Evolutionary conservation across 2,797 vertebrate species (phyloP).

Genomic region (Schizopygopsis malacanthus): DNA sequence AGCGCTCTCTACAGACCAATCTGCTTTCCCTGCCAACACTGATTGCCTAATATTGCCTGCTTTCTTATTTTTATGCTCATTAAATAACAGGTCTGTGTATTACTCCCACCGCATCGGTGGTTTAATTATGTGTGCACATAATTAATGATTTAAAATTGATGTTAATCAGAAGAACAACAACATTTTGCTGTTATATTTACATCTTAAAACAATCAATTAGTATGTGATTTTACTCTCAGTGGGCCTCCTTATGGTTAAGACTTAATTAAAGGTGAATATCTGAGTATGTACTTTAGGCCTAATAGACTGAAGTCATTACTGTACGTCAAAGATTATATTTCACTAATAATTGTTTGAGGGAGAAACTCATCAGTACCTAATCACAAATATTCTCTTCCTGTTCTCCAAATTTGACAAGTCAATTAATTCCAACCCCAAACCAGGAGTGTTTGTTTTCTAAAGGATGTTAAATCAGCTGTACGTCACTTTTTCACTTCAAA

Average conservation of each 20-base stretch:
- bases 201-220: conserved; percentile 33
- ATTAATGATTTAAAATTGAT: neutral
- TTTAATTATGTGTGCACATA: conserved; percentile 9
- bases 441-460: neutral
- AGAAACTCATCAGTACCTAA: neutral
- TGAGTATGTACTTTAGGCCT: neutral
- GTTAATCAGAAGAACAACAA: conserved; percentile 12
- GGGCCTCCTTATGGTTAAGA: neutral
- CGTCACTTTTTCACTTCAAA: neutral
- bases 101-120: neutral
- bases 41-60: conserved; percentile 27
- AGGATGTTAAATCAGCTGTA: neutral
- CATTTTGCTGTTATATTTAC: conserved; percentile 7
- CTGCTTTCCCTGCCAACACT: conserved; percentile 10
- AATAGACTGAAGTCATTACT: neutral
- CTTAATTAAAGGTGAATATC: neutral
- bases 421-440: conserved; percentile 16
- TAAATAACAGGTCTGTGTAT: conserved; percentile 25
- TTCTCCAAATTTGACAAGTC: neutral
- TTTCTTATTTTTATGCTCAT: conserved; percentile 26
- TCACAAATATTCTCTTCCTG: conserved; percentile 6
- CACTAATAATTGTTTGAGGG: neutral
- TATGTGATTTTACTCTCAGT: neutral
- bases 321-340: neutral
- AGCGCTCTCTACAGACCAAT: conserved; percentile 15